Evolutionary conservation across 2,888 invertebrate species (phyloP), one percentile per base, ranked within the genome.

Genomic region (Phortica magna): DNA sequence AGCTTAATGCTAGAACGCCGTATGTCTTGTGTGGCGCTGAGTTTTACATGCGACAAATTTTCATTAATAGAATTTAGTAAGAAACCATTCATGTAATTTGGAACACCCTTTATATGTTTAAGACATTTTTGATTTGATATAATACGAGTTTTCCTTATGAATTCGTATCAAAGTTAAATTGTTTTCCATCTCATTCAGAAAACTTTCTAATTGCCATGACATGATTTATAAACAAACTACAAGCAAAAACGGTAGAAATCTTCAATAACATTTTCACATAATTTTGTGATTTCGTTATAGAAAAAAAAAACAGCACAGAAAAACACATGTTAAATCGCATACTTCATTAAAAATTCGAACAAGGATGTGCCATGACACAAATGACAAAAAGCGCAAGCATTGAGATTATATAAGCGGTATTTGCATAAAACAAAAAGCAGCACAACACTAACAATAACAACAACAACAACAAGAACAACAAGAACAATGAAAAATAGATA

Each of bases 381-480:
- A 59, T 9, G 22, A 59, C 59, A 59, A 59, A 59, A 59, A 59
- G 65, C 65, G 65, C 39, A 65, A 65, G 41, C n/a, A 65, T 65
- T 65, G 41, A 65, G 65, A 41, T 41, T 41, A 65, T 65, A 39
- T 65, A 65, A 65, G 39, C 65, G 65, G 19, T 65, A 65, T 65
- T 31, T 65, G 65, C 65, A 65, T 41, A 19, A 7, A 65, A 65
- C 61, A 61, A 61, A 22, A 61, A 22, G 17, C 10, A 61, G 19
- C 7, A 55, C 55, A 55, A 55, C 55, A 55, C 14, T n/a, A 5
- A 55, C 55, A 55, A 55, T n/a, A 55, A 0, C 0, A 55, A n/a
- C n/a, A 55, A 55, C 1, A n/a, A 1, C 55, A 55, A 55, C 55
- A 55, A 55, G 5, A n/a, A 1, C 55, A 55, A 55, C 55, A 55